phyloP scores from a whole-genome alignment of 1,140 invertebrate species.

The Reticulitermes speratus region DNA sequence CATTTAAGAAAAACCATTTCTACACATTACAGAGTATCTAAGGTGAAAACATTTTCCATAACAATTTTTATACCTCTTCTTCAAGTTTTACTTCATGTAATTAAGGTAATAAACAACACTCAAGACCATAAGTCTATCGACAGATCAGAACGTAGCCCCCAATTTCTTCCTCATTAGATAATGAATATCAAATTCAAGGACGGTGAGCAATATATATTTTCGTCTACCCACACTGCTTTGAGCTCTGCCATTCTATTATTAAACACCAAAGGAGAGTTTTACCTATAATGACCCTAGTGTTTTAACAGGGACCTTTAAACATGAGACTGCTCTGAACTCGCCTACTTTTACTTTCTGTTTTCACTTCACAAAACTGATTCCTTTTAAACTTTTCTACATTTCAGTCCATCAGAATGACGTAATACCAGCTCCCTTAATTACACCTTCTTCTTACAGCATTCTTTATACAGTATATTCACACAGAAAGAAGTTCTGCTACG shows the following conservation, averaged over 20 bases:
- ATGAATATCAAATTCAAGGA: neutral
- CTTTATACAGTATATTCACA: neutral
- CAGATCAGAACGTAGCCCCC: no score
- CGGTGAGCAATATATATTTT: neutral
- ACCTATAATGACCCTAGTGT: neutral
- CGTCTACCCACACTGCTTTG: neutral
- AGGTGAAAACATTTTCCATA: no score
- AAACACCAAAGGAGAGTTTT: neutral
- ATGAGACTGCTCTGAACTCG: neutral
- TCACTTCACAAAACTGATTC: neutral
- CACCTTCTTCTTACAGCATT: neutral
- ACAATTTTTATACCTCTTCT: no score
- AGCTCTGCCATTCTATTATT: neutral
- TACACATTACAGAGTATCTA: no score
- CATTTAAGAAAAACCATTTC: no score
- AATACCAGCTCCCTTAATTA: neutral
- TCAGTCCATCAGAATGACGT: neutral
- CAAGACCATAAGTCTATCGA: neutral
- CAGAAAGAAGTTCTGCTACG: neutral
- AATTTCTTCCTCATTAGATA: neutral
- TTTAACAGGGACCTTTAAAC: neutral
- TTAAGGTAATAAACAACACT: neutral
- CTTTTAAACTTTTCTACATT: neutral
- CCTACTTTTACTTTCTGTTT: neutral
- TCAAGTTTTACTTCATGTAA: no score